Conservation (phyloP, 2,113 vertebrate genomes). For the Noturus placidus region DNA sequence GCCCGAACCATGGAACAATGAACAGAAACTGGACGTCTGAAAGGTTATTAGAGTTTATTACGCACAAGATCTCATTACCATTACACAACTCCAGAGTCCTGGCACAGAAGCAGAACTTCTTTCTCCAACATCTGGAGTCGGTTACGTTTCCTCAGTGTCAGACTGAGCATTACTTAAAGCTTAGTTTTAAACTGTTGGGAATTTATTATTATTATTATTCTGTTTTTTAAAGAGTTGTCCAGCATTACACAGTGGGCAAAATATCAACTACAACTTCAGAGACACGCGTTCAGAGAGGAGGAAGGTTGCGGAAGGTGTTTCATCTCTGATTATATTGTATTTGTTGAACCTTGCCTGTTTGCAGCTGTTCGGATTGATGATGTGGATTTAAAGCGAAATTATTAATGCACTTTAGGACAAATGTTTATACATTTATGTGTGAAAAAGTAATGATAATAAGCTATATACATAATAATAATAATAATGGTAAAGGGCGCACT, state of each 20-base stretch:
- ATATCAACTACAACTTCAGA: not conserved
- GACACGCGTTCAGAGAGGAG: not conserved
- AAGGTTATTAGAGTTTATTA: slow-evolving; percentile 1
- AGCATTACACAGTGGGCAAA: not conserved
- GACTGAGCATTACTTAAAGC: not conserved
- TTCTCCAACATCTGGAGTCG: slow-evolving; percentile 2
- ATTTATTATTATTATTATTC: not conserved
- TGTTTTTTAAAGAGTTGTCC: not conserved
- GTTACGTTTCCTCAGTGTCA: not conserved
- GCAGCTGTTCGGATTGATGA: not conserved
- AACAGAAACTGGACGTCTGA: slow-evolving; percentile 28
- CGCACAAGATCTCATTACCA: not conserved
- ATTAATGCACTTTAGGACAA: not conserved
- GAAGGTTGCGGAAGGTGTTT: not conserved
- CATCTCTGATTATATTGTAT: not conserved
- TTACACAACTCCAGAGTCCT: not conserved
- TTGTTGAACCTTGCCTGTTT: not conserved
- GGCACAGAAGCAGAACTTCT: not conserved
- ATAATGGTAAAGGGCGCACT: too few species aligned
- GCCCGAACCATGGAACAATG: not conserved
- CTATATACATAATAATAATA: not conserved
- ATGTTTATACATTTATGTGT: not conserved
- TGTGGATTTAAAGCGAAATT: not conserved
- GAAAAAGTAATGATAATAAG: not conserved
- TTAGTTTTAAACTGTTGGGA: not conserved